These are phyloP conservation scores for Anser brachyrhynchus DNA, from an alignment of 2,113 vertebrate species.

Conservation along the genomic window DNA sequence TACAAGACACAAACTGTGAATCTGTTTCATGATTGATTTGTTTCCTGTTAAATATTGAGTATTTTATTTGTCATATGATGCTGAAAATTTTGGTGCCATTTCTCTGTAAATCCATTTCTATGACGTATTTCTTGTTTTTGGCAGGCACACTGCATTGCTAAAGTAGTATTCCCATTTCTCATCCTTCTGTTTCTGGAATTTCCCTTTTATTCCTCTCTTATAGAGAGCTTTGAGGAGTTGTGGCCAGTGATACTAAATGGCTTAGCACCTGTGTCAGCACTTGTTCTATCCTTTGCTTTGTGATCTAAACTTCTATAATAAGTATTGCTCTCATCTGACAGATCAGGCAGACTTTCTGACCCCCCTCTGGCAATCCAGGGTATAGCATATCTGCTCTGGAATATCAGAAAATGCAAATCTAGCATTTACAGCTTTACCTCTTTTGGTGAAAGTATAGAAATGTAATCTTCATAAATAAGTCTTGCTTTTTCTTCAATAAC, in stretches of 20 bases:
- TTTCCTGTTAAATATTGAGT: not conserved
- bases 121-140: not conserved
- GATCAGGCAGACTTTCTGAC: not conserved
- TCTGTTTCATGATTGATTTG: not conserved
- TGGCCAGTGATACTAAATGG: not conserved
- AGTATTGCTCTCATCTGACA: not conserved
- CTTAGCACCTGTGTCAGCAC: not conserved
- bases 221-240: not conserved
- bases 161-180: not conserved
- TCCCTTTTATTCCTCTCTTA: not conserved
- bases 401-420: not conserved
- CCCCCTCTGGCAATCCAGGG: not conserved
- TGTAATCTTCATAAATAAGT: constrained; percentile 97
- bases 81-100: not conserved
- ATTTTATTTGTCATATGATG: not conserved
- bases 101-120: not conserved
- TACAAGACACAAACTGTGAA: not conserved
- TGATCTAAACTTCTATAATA: not conserved
- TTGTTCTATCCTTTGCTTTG: not conserved
- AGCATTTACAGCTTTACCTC: constrained; percentile 82
- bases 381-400: not conserved
- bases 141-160: not conserved
- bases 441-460: constrained; percentile 98
- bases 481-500: constrained; percentile 92
- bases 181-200: not conserved